phyloP scores from a whole-genome alignment of 1,140 invertebrate species.

The Lethrus apterus region DNA sequence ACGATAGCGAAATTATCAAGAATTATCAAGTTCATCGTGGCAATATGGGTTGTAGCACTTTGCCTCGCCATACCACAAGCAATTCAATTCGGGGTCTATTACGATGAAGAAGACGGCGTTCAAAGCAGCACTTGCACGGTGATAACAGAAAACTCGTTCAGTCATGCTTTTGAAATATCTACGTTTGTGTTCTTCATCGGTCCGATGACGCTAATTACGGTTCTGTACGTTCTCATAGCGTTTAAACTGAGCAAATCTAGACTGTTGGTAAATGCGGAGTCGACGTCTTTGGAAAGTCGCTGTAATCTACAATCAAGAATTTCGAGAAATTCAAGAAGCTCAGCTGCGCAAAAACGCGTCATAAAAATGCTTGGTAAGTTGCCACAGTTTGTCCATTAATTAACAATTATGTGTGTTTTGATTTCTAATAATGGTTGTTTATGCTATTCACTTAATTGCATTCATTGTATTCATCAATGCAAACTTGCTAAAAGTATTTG shows the following conservation, averaged over 20 bases:
- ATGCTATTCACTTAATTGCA: too few relatives aligned
- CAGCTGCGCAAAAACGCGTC: conserved; percentile 34
- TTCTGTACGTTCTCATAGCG: conserved; percentile 49
- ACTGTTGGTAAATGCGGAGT: neutral
- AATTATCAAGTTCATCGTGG: conserved; percentile 50
- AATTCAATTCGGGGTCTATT: conserved; percentile 42
- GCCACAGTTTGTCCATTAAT: too few relatives aligned
- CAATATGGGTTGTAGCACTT: conserved; percentile 53
- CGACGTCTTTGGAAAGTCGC: neutral
- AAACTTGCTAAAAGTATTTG: too few relatives aligned
- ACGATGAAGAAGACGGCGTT: conserved; percentile 17
- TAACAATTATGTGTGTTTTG: too few relatives aligned
- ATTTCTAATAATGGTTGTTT: too few relatives aligned
- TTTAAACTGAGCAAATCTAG: conserved; percentile 41
- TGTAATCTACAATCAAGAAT: neutral
- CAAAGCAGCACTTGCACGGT: conserved; percentile 3
- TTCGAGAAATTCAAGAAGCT: conserved; percentile 20
- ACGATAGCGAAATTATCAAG: conserved; percentile 48
- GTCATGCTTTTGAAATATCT: conserved; percentile 47
- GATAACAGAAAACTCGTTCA: conserved; percentile 15
- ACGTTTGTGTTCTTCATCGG: conserved; percentile 51
- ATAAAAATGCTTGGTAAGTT: conserved; percentile 41
- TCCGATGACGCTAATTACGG: conserved; percentile 51
- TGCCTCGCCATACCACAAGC: conserved; percentile 50
- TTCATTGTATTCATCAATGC: too few relatives aligned